A percentile compares a stretch with the other conserved stretches of the same genome.
phyloP scores from a whole-genome alignment of 2,797 vertebrate species.

The Eulemur albifrons region DNA sequence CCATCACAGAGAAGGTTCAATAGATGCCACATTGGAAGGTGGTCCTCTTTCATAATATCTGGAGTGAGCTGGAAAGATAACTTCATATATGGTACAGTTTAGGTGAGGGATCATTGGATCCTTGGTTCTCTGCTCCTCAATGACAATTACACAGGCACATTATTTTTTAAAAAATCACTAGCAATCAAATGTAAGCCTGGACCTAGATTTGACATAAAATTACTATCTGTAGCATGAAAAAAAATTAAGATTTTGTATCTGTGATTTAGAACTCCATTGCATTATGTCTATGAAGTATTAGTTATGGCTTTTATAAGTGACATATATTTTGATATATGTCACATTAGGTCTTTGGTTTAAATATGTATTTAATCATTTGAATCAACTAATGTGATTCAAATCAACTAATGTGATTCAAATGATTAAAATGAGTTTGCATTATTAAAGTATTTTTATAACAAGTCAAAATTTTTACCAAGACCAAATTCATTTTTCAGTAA shows the following conservation, averaged over 20 bases:
- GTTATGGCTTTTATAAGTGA: neutral
- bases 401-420: neutral
- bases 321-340: neutral
- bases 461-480: neutral
- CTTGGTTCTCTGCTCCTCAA: neutral
- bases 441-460: neutral
- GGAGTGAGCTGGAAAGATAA: neutral
- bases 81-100: fast-evolving
- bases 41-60: neutral
- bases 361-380: neutral
- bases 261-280: neutral
- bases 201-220: neutral
- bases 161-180: neutral
- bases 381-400: neutral
- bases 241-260: neutral
- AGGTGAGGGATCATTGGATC: neutral
- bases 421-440: neutral
- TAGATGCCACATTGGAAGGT: neutral
- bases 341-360: neutral
- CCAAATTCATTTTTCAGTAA: neutral
- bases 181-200: neutral
- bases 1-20: neutral
- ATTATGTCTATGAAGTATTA: neutral
- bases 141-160: neutral
- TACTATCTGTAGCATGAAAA: neutral